phyloP scores from a whole-genome alignment of 2,888 invertebrate genomes.

The Parascotia fuliginaria region DNA sequence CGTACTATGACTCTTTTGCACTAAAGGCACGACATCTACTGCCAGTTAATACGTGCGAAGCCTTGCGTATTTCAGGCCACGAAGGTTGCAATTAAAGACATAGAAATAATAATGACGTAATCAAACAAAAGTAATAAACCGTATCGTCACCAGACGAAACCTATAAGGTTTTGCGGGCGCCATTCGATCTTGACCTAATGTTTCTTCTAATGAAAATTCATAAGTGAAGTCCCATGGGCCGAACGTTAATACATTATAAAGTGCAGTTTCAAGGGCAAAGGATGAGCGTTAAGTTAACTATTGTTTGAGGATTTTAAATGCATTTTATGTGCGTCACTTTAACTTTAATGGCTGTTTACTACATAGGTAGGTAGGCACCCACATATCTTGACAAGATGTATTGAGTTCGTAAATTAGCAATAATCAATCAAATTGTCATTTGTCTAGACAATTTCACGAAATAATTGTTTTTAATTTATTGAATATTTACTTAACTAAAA shows the following conservation, averaged over 20 bases:
- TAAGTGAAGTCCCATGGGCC: conserved; percentile 31
- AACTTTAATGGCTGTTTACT: not conserved
- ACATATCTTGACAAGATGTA: no score
- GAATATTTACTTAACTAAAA: no score
- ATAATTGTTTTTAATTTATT: no score
- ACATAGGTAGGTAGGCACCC: no score
- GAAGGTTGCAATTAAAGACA: conserved; percentile 50
- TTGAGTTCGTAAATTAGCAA: no score
- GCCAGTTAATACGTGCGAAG: conserved; percentile 41
- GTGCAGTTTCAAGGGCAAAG: conserved; percentile 25
- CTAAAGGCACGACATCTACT: no score
- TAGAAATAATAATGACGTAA: conserved; percentile 50
- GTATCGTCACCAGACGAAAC: conserved; percentile 57
- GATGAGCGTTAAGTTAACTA: conserved; percentile 3
- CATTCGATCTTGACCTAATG: conserved; percentile 62
- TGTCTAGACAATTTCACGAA: no score
- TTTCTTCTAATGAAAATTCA: conserved; percentile 64
- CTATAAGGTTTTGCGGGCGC: conserved; percentile 50
- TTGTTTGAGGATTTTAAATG: conserved; percentile 3
- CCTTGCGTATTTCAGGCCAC: conserved; percentile 46
- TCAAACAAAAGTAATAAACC: conserved; percentile 57
- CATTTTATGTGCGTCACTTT: no score
- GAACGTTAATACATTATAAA: conserved; percentile 42
- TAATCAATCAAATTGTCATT: no score
- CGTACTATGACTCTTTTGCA: no score